Evolutionary conservation across 2,113 vertebrate species (phyloP), one percentile per base, ranked within the genome.

Genomic region (Oreochromis tanganicae): DNA sequence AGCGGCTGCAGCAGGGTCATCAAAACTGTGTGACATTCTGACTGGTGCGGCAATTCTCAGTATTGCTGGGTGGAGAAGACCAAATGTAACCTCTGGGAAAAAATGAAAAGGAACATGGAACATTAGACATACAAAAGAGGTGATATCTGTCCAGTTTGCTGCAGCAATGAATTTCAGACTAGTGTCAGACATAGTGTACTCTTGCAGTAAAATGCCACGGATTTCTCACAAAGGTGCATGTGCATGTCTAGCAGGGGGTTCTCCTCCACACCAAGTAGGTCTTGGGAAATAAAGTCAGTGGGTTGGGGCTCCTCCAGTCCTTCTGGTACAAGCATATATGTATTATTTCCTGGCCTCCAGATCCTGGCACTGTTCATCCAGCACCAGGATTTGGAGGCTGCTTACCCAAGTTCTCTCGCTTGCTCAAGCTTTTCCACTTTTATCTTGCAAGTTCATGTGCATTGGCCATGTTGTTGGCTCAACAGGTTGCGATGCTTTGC

Each of bases 261-360:
- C 0, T 38, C 34, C 19, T 41, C 34, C 3, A 68, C 0, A 21
- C 19, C 0, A 66, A 66, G 10, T 19, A 38, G 63, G 34, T 21
- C 19, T 68, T 68, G 63, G 19, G 34, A 38, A 8, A 68, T 68
- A 68, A 68, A 41, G 19, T 68, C 6, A 68, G 36, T 41, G 11
- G 34, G 19, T 38, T 21, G 34, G 36, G 36, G 0, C 7, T 41
- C 19, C 36, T 41, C 63, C 63, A 68, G 63, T 68, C 36, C 63
- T 41, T 41, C 63, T 21, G 63, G 63, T 9, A 41, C 36, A 41
- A 68, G 36, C 4, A 68, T 21, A 68, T 68, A 9, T 68, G n/a
- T 68, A 21, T 68, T 68, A 41, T 68, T 14, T 68, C 36, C 1
- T 68, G 63, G 63, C 63, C 1, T 68, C 19, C 63, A 1, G 1